These are phyloP conservation scores for Cephus runcator DNA, from an alignment of 2,888 invertebrate species.

Conservation along the genomic window DNA sequence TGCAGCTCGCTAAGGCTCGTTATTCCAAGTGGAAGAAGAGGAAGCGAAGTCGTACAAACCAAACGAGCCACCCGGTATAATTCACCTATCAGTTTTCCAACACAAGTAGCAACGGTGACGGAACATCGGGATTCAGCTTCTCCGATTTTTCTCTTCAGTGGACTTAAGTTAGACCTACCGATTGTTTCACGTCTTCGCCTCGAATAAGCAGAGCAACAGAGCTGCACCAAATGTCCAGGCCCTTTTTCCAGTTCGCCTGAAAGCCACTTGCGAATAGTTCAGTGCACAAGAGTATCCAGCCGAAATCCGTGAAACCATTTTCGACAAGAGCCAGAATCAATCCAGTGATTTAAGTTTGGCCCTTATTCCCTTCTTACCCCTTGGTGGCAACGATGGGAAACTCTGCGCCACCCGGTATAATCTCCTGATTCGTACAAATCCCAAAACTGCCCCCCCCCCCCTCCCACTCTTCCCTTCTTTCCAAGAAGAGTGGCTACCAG, in stretches of 20 bases:
- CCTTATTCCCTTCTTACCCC: no score
- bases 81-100: slow-evolving; percentile 9
- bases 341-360: no score
- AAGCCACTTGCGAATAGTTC: not conserved
- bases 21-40: not conserved
- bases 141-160: not conserved
- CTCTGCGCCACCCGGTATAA: not conserved
- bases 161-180: not conserved
- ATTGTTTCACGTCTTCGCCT: not conserved
- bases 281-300: no score
- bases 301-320: not conserved
- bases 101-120: not conserved
- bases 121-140: not conserved
- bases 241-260: not conserved
- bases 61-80: slow-evolving; percentile 15
- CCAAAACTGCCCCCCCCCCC: not conserved
- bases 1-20: not conserved
- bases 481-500: not conserved
- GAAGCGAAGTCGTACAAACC: not conserved
- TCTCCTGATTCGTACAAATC: not conserved
- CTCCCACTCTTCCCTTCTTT: not conserved
- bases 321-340: no score
- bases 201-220: not conserved
- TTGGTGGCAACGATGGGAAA: not conserved
- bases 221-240: not conserved